phyloP scores from a whole-genome alignment of 2,888 invertebrate species.

The Netelia fuscicornis region DNA sequence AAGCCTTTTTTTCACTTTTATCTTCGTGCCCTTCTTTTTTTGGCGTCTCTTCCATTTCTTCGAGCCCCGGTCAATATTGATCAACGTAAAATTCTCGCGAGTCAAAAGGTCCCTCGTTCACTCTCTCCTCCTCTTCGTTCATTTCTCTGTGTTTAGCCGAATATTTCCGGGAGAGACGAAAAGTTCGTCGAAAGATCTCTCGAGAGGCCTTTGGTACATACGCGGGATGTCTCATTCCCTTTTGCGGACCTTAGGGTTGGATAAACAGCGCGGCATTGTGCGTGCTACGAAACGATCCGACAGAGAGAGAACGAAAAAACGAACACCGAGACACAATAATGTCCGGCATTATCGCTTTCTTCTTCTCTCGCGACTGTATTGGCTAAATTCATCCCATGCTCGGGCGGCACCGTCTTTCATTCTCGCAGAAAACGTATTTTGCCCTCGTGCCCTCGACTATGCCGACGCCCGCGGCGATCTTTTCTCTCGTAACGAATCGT shows the following conservation, averaged over 20 bases:
- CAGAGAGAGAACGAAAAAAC: conserved; percentile 3
- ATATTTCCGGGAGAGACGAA: conserved; percentile 10
- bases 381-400: conserved; percentile 72
- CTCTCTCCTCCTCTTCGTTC: too few species aligned
- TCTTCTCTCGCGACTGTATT: conserved; percentile 4
- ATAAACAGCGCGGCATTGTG: conserved; percentile 22
- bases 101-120: conserved; percentile 4
- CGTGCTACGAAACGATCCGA: not conserved
- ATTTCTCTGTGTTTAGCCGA: conserved; percentile 4
- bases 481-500: not conserved
- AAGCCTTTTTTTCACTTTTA: conserved; percentile 62
- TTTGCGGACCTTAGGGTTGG: not conserved
- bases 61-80: conserved; percentile 69
- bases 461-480: not conserved
- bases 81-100: conserved; percentile 45
- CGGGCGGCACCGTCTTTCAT: conserved; percentile 26
- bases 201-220: conserved; percentile 4
- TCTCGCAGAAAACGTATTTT: not conserved
- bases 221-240: conserved; percentile 8
- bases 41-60: conserved; percentile 29
- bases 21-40: conserved; percentile 9
- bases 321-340: conserved; percentile 3
- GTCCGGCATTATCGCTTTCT: conserved; percentile 6
- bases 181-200: conserved; percentile 30
- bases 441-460: not conserved